Percentiles rank a stretch among this genome's conserved stretches.
phyloP scores from a whole-genome alignment of 2,797 vertebrate genomes.

The Hephaestus fuliginosus region DNA sequence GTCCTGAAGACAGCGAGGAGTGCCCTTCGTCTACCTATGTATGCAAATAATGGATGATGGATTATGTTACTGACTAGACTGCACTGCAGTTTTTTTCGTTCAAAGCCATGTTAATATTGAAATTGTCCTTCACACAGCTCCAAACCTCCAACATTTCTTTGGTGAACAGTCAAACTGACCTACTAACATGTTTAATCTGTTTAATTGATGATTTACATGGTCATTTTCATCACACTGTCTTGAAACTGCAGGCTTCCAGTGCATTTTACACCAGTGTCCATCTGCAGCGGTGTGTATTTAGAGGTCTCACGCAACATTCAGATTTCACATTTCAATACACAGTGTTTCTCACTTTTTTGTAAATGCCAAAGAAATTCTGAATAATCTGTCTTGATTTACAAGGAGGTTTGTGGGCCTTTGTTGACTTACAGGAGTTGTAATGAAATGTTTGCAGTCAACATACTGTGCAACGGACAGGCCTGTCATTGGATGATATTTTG shows the following conservation, averaged over 20 bases:
- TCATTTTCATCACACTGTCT: not conserved
- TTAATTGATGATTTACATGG: not conserved
- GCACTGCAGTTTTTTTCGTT: not conserved
- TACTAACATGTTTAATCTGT: not conserved
- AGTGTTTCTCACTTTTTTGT: not conserved
- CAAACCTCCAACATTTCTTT: not conserved
- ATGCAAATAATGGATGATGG: not conserved
- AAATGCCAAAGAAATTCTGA: not conserved
- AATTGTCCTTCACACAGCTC: not conserved
- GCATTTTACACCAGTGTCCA: not conserved
- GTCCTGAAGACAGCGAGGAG: slow-evolving; percentile 1
- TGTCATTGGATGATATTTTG: not conserved
- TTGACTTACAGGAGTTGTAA: not conserved
- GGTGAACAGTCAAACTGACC: not conserved
- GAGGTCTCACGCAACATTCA: not conserved
- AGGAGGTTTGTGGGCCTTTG: not conserved
- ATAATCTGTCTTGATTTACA: not conserved
- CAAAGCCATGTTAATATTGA: not conserved
- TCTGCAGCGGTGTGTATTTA: not conserved
- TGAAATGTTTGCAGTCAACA: not conserved
- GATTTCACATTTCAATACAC: not conserved
- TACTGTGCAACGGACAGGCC: not conserved
- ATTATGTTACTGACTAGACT: not conserved
- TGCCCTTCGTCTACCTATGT: not conserved
- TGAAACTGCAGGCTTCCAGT: not conserved